Base-by-base conservation (phyloP, 2,888 invertebrate genomes). In the Pterostichus madidus region DNA sequence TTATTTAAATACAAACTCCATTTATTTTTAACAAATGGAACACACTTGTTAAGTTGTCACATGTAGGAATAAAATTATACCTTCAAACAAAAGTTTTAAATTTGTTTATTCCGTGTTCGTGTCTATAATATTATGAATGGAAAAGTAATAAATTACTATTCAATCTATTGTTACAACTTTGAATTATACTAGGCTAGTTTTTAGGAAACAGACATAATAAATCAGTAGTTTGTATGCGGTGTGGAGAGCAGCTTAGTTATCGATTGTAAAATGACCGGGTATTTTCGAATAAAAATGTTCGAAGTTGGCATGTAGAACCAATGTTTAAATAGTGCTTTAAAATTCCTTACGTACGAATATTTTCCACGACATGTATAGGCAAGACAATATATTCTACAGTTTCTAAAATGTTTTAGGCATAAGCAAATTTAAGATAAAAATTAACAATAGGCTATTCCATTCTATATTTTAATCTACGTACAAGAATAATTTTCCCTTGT, bases 221-320 rank as follows among this genome's bases (percentile, higher is more conserved):
- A 59, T 77, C 15, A 59, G 59, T 39, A 44, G 52, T 59, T 59
- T 77, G 59, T 77, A 77, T 39, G 77, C 59, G 59, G 17, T 59
- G 59, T 77, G 11, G 39, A 56, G 77, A 56, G 59, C 77, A 59
- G 59, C 10, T 56, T 44, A 80, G 32, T 49, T 64, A 64, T 80
- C 79, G 64, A 80, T 80, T 49, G 68, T 68, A 59, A 61, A 80
- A 68, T 80, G 17, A 80, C 80, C 46, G 31, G 35, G 13, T 31
- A 49, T 49, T 52, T 52, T 39, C 79, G 64, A 52, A 59, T 80
- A 68, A 80, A 79, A 80, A 80, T 68, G 80, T 80, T 32, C 15
- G 46, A 68, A 80, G 68, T 68, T 80, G 13, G 13, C 64, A 79
- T 46, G 79, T 64, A 49, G 49, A 79, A 46, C 61, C 77, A 78